Percentiles rank a stretch among this genome's conserved stretches.
Conservation (phyloP, 2,888 invertebrate species). For the Agriopis aurantiaria region DNA sequence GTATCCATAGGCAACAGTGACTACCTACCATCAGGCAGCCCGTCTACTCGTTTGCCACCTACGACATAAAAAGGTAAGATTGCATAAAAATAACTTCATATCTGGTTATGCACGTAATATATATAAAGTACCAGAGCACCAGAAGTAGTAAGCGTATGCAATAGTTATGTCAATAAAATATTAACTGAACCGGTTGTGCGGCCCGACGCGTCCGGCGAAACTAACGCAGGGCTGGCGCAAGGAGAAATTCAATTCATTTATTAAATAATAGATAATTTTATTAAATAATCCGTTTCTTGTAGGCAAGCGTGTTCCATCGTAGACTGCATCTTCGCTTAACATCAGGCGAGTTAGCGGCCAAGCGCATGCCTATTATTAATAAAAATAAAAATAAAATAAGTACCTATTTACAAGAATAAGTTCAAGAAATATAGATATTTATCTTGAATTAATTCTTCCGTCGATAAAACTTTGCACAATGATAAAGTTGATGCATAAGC, state of each 20-base stretch:
- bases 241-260: conserved; percentile 56
- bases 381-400: background rate
- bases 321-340: no score
- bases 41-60: no score
- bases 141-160: conserved; percentile 38
- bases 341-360: no score
- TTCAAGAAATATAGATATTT: no score
- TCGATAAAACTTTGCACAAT: no score
- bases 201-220: conserved; percentile 64
- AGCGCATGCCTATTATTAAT: no score
- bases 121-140: conserved; percentile 36
- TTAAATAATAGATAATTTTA: background rate
- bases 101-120: conserved; percentile 20
- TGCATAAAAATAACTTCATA: conserved; percentile 3
- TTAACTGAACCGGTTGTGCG: conserved; percentile 57
- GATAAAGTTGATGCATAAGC: no score
- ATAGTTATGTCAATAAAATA: conserved; percentile 56
- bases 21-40: no score
- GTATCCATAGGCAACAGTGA: no score
- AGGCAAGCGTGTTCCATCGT: no score
- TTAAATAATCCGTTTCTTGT: no score
- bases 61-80: background rate
- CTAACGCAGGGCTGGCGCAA: conserved; percentile 61
- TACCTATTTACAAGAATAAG: background rate
- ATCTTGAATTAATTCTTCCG: no score